phyloP scores from a whole-genome alignment of 2,113 vertebrate genomes.

The Ailurus styani region DNA sequence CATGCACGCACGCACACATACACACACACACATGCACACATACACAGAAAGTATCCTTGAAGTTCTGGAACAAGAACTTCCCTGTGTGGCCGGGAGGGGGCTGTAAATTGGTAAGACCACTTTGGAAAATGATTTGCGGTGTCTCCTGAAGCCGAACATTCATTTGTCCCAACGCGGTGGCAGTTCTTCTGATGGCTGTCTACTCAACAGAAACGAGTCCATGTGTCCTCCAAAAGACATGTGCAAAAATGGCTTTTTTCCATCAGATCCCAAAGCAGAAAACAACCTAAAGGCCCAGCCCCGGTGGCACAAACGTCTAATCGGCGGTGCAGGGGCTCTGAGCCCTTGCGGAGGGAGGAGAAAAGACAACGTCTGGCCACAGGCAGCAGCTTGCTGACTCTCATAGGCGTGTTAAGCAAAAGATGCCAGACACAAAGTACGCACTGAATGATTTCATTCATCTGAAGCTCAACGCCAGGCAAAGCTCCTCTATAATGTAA shows the following conservation, averaged over 20 bases:
- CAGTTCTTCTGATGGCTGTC: neutral
- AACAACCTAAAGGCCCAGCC: neutral
- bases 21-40: neutral
- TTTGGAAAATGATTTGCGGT: neutral
- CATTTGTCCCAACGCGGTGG: neutral
- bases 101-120: neutral
- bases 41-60: neutral
- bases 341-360: rapidly evolving
- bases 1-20: neutral
- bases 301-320: rapidly evolving
- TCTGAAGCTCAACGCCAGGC: neutral
- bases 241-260: neutral
- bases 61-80: neutral
- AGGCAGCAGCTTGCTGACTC: rapidly evolving
- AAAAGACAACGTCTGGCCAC: neutral
- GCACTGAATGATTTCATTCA: neutral
- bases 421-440: neutral
- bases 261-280: neutral
- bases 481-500: neutral
- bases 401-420: neutral
- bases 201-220: neutral
- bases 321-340: rapidly evolving
- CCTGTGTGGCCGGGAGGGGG: rapidly evolving
- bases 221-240: neutral
- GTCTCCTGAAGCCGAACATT: neutral